phyloP scores from a whole-genome alignment of 2,888 invertebrate genomes.

The Pinctada fucata region DNA sequence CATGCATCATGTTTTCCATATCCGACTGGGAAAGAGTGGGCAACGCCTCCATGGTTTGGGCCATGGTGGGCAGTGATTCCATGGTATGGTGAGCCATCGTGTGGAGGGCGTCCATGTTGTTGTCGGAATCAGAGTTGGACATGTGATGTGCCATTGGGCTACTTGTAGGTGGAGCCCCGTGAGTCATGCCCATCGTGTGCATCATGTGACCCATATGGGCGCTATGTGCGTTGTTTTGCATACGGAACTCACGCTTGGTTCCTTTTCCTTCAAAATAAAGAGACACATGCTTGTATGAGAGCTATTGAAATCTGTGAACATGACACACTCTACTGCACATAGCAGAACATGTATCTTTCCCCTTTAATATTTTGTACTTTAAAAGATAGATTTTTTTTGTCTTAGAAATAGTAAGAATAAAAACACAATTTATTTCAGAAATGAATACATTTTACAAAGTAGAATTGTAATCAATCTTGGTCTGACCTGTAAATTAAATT shows the following conservation, averaged over 20 bases:
- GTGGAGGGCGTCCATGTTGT: slow-evolving; percentile 7
- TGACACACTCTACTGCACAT: too few relatives aligned
- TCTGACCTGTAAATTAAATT: too few relatives aligned
- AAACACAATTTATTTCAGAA: too few relatives aligned
- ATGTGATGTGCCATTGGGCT: neutral
- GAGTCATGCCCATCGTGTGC: slow-evolving; percentile 18
- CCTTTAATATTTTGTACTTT: too few relatives aligned
- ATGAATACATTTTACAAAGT: too few relatives aligned
- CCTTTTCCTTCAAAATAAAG: neutral
- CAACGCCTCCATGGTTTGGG: slow-evolving; percentile 11
- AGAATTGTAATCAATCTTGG: too few relatives aligned
- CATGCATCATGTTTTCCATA: slow-evolving; percentile 15
- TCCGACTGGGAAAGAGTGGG: slow-evolving; percentile 27
- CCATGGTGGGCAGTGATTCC: slow-evolving; percentile 2
- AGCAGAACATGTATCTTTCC: too few relatives aligned
- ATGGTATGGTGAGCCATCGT: slow-evolving; percentile 6
- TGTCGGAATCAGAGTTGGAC: neutral
- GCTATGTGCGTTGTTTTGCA: neutral
- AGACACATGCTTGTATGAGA: too few relatives aligned
- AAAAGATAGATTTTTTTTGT: too few relatives aligned
- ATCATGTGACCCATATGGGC: slow-evolving; percentile 14
- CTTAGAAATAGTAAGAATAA: too few relatives aligned
- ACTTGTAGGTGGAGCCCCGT: neutral
- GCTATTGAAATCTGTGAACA: too few relatives aligned
- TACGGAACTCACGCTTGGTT: neutral